Base-by-base conservation (phyloP, 2,888 invertebrate species). In the Lobophora halterata region DNA sequence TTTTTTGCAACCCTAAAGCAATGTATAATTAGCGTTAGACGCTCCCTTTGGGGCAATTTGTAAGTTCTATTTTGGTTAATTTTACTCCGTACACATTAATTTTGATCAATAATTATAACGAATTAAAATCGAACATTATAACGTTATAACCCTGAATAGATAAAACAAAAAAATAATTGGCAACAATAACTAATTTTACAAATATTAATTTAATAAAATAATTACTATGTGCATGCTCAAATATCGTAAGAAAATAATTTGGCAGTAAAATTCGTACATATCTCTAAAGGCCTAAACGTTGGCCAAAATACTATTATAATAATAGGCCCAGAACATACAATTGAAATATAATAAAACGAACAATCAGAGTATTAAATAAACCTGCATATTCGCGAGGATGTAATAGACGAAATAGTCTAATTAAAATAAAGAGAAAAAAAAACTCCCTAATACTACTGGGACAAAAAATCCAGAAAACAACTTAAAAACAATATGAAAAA, bases 191-290 rank as follows among this genome's bases (percentile, higher is more conserved):
- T 82, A 83, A 65, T 83, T 80, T 77, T 81, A 81, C 66, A 68
- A 72, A 79, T 81, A 82, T 79, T 61, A 37, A 80, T 82, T 81
- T 75, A 85, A 81, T 83, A 82, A 83, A 86, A 86, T 86, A 85
- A 86, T 85, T 82, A 82, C 80, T 76, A 82, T 82, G 83, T 85
- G 83, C 82, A 86, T 81, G 82, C 86, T 83, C 86, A 85, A 85
- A 83, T 82, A 83, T 80, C 71, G 82, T 86, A 86, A 79, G 83
- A 86, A 87, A 86, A 86, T 83, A 87, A 87, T 85, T 87, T 87
- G 87, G 87, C 87, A 87, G 87, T 87, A 87, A 87, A 83, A 86
- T 86, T 86, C 86, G 82, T 87, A n/a, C n/a, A n/a, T n/a, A 86
- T 79, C 64, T 77, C 81, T 86, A 86, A 81, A 83, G 85, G 85